Evolutionary conservation across 2,888 invertebrate species (phyloP), one percentile per base, ranked within the genome.

Genomic region (Cosmorhoe ocellata): DNA sequence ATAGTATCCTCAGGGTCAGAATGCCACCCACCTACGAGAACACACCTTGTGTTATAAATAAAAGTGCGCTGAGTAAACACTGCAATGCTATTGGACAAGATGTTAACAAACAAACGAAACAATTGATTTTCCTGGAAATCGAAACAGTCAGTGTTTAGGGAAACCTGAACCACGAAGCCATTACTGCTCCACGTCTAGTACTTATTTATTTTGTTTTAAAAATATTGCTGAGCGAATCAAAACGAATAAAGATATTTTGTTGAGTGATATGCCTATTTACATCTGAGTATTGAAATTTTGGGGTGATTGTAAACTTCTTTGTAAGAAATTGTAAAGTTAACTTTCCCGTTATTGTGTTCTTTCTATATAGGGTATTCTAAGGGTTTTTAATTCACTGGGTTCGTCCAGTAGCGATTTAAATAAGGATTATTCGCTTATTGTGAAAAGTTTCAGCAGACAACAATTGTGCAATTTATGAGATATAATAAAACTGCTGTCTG

Each of bases 31-130:
- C 43, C 34, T 47, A 52, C 41, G 33, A 26, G 32, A 42, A 13
- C 13, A 56, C 47, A 39, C 46, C 49, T 47, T 48, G 59, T 50
- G 57, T 54, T 62, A 46, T 51, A 66, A 69, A 71, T 67, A 71
- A 70, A 67, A 68, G 60, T 63, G 52, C 57, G 49, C 56, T 51
- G 58, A 69, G 60, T 71, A 69, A 69, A 71, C 66, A 71, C 42
- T 27, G 51, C 67, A 72, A 45, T 14, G 53, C 30, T 37, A 44
- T 22, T 32, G 36, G 42, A 44, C 38, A 46, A 11, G 31, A 42
- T 40, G 31, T 47, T 24, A 37, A 43, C 36, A 51, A 38, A 52
- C 52, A 43, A 39, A 37, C 42, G 58, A 51, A 58, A 60, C 51
- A 59, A 51, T 56, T 52, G 47, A 51, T 61, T 64, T 60, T 59